Evolutionary conservation across 2,113 vertebrate species (phyloP).

Genomic region (Leucoraja erinaceus): DNA sequence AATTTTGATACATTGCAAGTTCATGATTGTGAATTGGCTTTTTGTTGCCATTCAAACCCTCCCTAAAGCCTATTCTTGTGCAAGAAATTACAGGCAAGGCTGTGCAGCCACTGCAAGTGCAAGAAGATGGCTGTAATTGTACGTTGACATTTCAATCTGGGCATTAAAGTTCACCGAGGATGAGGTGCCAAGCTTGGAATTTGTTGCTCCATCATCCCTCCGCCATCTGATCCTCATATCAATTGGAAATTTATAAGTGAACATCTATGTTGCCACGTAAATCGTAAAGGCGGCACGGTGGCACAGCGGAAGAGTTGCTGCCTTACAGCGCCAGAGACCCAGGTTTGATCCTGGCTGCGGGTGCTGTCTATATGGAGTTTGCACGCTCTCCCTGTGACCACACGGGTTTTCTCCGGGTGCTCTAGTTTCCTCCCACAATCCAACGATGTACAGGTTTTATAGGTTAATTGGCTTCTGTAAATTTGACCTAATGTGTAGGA

Average conservation of each 20-base stretch:
- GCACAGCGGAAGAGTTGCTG: no score
- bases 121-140: not conserved
- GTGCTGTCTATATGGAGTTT: no score
- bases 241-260: not conserved
- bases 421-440: no score
- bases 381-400: no score
- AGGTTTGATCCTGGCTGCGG: no score
- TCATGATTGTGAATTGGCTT: not conserved
- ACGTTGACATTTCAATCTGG: not conserved
- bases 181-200: not conserved
- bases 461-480: no score
- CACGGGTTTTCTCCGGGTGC: no score
- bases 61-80: not conserved
- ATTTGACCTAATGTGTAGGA: no score
- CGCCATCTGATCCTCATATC: not conserved
- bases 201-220: not conserved
- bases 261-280: no score
- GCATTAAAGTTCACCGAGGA: not conserved
- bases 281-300: no score
- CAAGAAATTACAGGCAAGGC: not conserved
- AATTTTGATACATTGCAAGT: not conserved
- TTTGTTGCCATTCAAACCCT: not conserved
- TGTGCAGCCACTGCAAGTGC: not conserved
- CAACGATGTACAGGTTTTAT: no score
- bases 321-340: no score